Base-by-base conservation (phyloP, 30 jellyfish, hydroid and myxozoan genomes). In the Rhopilema esculentum region DNA sequence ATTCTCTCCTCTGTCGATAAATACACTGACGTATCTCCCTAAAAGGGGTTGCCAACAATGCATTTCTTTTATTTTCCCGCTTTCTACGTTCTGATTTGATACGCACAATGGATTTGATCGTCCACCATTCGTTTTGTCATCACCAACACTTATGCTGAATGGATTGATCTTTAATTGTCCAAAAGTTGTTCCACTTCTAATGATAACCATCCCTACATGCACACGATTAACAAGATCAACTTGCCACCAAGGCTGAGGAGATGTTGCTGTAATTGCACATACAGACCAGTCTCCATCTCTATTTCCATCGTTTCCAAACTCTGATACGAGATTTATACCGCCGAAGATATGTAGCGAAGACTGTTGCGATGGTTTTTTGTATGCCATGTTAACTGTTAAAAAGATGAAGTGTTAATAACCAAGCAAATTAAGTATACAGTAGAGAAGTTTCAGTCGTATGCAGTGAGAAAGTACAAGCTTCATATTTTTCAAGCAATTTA, bases 81-180 rank as follows among this genome's bases (percentile, higher is more conserved):
- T 20, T 6, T 18, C 32, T 32, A 66, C 30, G n/a, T 0, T 23
- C 1, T 1, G 50, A 8, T 9, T 23, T 29, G 32, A 15, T 23
- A 20, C 32, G 33, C 77, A 66, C 1, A 66, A 19, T 1, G 77
- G 32, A 21, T 66, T 66, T 21, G 16, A 23, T 19, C 19, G 19
- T 22, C 77, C 77, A 66, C 77, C 77, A 66, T 66, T 9, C 0
- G 16, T 66, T 12, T 6, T 66, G 33, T 66, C 77, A 20, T 66
- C 33, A 2, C 77, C 77, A 29, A 66, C 77, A 23, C 77, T 20
- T 7, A 66, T 23, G 50, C 23, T 31, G 7, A 66, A 66, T 0
- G 77, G 77, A 16, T 66, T 23, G 50, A 23, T 23, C 0, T 0
- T 8, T 66, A 17, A 1, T 23, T 0, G 52, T 21, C 21, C 32